These are phyloP conservation scores for Alca torda DNA, from an alignment of 2,797 vertebrate species.

Conservation along the genomic window DNA sequence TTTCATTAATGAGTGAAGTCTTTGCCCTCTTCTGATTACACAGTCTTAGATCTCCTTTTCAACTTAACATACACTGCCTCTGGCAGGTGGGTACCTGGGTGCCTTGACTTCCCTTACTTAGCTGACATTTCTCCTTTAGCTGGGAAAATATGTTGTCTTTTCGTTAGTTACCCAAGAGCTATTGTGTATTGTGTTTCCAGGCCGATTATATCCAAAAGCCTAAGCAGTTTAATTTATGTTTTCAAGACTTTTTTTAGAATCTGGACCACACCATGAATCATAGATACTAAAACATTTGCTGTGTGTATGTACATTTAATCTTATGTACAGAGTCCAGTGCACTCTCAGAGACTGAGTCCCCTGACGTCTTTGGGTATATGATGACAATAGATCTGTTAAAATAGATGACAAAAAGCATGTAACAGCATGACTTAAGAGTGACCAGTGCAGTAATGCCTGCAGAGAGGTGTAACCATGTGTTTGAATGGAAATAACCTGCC, in stretches of 20 bases:
- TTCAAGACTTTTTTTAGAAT: background rate
- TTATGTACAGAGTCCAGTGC: fast-evolving
- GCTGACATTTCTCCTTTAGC: background rate
- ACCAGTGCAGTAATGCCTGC: background rate
- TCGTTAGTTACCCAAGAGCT: background rate
- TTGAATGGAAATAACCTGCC: background rate
- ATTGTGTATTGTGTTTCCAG: background rate
- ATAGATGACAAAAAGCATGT: background rate
- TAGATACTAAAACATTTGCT: background rate
- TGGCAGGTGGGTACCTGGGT: background rate
- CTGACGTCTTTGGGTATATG: fast-evolving
- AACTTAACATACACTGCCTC: fast-evolving
- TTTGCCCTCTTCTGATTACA: background rate
- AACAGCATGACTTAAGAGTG: background rate
- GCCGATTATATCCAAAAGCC: background rate
- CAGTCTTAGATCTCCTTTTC: background rate
- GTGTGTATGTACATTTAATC: fast-evolving
- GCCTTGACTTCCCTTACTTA: background rate
- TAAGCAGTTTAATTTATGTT: background rate
- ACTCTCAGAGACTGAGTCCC: background rate
- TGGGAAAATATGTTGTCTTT: background rate
- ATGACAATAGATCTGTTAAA: background rate
- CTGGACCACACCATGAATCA: background rate
- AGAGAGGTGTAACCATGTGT: background rate
- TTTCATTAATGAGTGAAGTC: background rate